Evolutionary conservation across 2,797 vertebrate species (phyloP).

Genomic region (Galagoides demidoff): DNA sequence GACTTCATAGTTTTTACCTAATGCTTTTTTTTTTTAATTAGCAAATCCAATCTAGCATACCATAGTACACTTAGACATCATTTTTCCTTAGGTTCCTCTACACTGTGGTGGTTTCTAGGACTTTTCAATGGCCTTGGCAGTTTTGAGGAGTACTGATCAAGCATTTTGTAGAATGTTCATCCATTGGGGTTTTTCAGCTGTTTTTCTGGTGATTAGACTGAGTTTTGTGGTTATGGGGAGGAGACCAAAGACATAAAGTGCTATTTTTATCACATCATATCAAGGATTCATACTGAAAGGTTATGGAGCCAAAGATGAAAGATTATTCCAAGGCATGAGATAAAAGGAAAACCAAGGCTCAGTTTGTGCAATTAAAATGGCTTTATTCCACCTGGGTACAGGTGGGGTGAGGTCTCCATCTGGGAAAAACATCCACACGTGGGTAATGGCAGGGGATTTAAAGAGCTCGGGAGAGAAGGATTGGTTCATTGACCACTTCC

Average conservation of each 20-base stretch:
- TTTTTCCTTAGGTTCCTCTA: not conserved
- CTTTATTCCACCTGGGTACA: too few relatives aligned
- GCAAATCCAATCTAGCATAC: not conserved
- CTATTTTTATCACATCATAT: not conserved
- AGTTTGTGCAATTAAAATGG: too few relatives aligned
- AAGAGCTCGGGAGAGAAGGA: too few relatives aligned
- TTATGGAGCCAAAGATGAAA: too few relatives aligned
- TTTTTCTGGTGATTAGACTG: not conserved
- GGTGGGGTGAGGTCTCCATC: too few relatives aligned
- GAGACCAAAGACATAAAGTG: not conserved
- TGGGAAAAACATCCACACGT: too few relatives aligned
- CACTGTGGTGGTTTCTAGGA: not conserved
- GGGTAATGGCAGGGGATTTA: too few relatives aligned
- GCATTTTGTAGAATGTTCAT: not conserved
- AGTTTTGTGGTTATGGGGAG: not conserved
- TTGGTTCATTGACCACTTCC: too few relatives aligned
- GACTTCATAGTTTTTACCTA: not conserved
- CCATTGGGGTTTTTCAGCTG: not conserved
- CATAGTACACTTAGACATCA: not conserved
- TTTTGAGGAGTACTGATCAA: not conserved
- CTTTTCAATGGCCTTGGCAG: not conserved
- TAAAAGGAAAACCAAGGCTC: too few relatives aligned
- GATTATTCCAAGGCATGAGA: too few relatives aligned
- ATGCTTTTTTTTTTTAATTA: not conserved
- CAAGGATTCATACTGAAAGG: not conserved